Base-by-base conservation (phyloP, 2,888 invertebrate species). In the Aphodius granarius region DNA sequence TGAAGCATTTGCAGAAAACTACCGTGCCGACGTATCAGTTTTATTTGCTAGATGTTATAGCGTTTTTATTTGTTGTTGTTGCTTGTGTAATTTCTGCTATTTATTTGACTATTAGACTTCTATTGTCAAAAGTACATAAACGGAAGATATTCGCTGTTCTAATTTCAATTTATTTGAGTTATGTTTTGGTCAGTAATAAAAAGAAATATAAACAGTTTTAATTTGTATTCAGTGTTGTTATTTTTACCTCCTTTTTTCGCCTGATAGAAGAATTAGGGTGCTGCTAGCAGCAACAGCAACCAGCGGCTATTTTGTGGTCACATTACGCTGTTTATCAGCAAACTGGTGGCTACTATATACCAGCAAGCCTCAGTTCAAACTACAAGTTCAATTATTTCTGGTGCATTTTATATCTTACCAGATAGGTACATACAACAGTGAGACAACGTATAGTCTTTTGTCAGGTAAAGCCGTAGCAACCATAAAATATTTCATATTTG, bases 31-130 rank as follows among this genome's bases (percentile, higher is more conserved):
- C 79, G 75, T 79, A 80, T 72, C 76, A 80, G 75, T 80, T 79
- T 77, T 80, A 77, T 63, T 72, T 79, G 74, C 72, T 80, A 22
- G 80, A 80, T 75, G 80, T 80, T 63, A 74, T 78, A 16, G 76
- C 64, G 3, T 65, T 76, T 43, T 19, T 76, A 13, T 6, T 13
- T 6, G 13, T 13, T 43, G 43, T 43, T 6, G 13, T 13, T 6
- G 6, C 9, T 43, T 43, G 43, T 43, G 6, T 43, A 43, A 13
- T 43, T 6, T 43, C 13, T 43, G 43, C 43, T 43, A 1, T 43
- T 6, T 13, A 43, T 43, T 43, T 6, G 2, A 43, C 43, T 9
- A 13, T 43, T 13, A 43, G 13, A 43, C 43, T 43, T 9, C 43
- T 43, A 13, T 13, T 43, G 13, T 43, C 43, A 6, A 43, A 43